phyloP scores from a whole-genome alignment of 1,140 invertebrate species.

The Coboldia fuscipes region DNA sequence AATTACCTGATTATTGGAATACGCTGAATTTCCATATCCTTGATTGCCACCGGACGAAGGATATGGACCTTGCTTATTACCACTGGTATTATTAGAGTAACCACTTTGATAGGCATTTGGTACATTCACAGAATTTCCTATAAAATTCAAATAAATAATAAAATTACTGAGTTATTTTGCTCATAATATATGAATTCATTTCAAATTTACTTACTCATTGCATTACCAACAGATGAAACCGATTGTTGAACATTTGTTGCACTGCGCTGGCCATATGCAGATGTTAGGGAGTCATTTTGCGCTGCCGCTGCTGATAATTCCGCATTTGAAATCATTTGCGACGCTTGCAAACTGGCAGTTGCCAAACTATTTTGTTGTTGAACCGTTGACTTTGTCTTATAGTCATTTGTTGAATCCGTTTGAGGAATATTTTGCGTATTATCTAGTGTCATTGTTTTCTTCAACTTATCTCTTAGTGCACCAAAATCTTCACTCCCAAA shows the following conservation, averaged over 20 bases:
- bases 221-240: constrained; percentile 2
- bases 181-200: no score
- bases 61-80: constrained; percentile 13
- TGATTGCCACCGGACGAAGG: constrained; percentile 7
- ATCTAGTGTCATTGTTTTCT: constrained; percentile 13
- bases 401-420: constrained; percentile 13
- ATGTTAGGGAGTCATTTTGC: constrained; percentile 14
- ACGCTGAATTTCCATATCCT: constrained; percentile 15
- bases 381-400: constrained; percentile 11
- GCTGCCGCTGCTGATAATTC: constrained; percentile 1
- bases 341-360: constrained; percentile 13
- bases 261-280: constrained; percentile 11
- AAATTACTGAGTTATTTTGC: no score
- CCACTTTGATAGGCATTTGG: constrained; percentile 17
- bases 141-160: no score
- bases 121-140: no score
- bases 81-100: constrained; percentile 11
- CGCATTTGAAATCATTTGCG: constrained; percentile 10
- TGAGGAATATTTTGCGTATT: constrained; percentile 10
- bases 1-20: constrained; percentile 14
- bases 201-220: not conserved
- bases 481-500: constrained; percentile 42
- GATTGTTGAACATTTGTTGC: constrained; percentile 7
- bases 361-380: constrained; percentile 11
- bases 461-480: constrained; percentile 25